Evolutionary conservation across 2,888 invertebrate genomes (phyloP).

Genomic region (Leptura quadrifasciata): DNA sequence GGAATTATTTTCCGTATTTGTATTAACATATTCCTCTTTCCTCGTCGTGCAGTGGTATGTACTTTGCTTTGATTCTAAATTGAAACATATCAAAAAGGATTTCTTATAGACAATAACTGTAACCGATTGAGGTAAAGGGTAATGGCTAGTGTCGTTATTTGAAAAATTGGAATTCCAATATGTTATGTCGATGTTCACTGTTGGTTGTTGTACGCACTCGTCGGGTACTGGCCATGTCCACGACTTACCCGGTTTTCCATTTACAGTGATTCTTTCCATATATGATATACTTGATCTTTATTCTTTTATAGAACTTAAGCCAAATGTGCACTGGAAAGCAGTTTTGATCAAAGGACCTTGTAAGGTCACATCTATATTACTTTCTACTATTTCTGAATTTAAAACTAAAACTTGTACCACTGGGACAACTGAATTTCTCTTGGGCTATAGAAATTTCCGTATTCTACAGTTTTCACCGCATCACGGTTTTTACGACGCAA

Average conservation of each 20-base stretch:
- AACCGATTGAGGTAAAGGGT: constrained; percentile 48
- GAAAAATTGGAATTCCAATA: constrained; percentile 65
- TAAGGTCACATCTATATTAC: constrained; percentile 69
- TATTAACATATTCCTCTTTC: too few species aligned
- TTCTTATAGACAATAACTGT: constrained; percentile 47
- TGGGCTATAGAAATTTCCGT: constrained; percentile 15
- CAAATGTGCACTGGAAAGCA: constrained; percentile 71
- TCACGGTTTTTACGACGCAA: neutral
- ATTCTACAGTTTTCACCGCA: constrained; percentile 16
- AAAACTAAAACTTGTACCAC: constrained; percentile 33
- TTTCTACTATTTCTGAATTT: constrained; percentile 55
- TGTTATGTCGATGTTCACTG: constrained; percentile 60
- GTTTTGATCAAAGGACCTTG: constrained; percentile 72
- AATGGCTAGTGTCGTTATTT: constrained; percentile 51
- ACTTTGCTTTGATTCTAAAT: neutral
- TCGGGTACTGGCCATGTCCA: constrained; percentile 64
- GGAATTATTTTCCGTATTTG: too few species aligned
- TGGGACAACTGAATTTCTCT: constrained; percentile 36
- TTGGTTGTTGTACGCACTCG: constrained; percentile 55
- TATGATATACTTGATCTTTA: constrained; percentile 75
- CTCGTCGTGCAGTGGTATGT: neutral
- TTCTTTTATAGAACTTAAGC: constrained; percentile 73
- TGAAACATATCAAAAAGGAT: constrained; percentile 21
- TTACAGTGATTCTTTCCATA: constrained; percentile 75
- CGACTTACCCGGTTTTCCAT: constrained; percentile 74